Evolutionary conservation across 2,797 vertebrate genomes (phyloP), one percentile per base, ranked within the genome.

Genomic region (Sylvia borin): DNA sequence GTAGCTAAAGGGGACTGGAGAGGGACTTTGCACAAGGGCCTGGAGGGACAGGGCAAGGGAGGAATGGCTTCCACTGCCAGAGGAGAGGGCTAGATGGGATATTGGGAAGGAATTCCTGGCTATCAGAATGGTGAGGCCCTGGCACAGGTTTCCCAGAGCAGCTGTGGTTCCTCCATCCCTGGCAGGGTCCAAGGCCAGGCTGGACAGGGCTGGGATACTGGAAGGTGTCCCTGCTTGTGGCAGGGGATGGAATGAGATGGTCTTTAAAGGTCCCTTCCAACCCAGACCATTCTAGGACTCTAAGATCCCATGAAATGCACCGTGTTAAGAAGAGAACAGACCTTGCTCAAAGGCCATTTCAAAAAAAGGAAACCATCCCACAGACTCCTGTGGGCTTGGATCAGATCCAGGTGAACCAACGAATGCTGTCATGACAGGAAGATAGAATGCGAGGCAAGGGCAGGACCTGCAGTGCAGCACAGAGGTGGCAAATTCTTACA

Each of bases 31-130:
- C 8, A 20, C 26, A 68, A 27, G 9, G 7, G 9, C 4, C 3
- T 72, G 43, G 14, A 48, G 7, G 15, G 16, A 42, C 27, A 50
- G 40, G 15, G 9, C 36, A 48, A 2, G 0, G 3, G 36, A 34
- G 5, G 4, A 76, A 55, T 38, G 20, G 32, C 27, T 64, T n/a
- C 19, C 36, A 50, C 0, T 43, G 24, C 4, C 19, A 64, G 32
- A 50, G 11, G 57, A 0, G 9, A 50, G 43, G 57, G 32, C 0
- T 0, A 15, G 50, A 18, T 57, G 43, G 27, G 36, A 38, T n/a
- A 15, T 0, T n/a, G 42, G 64, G 27, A 38, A 55, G 32, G 22
- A n/a, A 62, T 57, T 38, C 0, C 2, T 50, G 13, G 2, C 13
- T 57, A 1, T 3, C 27, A 76, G 27, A 26, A 3, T 68, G 19